phyloP scores from a whole-genome alignment of 2,113 vertebrate genomes.

The Desmodus rotundus region DNA sequence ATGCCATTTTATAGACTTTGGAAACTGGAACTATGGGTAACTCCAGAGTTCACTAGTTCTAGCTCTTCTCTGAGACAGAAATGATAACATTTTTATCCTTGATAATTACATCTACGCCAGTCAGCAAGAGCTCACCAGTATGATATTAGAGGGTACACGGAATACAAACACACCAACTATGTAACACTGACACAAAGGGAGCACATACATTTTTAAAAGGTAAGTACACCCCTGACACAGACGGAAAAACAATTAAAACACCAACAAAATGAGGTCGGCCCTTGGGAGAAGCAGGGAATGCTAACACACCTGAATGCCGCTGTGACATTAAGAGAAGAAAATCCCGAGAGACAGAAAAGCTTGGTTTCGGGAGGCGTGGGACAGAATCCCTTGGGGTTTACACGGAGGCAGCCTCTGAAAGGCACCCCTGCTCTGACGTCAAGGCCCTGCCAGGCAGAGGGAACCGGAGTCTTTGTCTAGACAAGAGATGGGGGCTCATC shows the following conservation, averaged over 20 bases:
- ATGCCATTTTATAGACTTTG: not conserved
- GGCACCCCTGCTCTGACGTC: slow-evolving; percentile 35
- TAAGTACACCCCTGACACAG: slow-evolving; percentile 41
- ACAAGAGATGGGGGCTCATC: slow-evolving; percentile 22
- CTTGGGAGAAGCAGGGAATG: not conserved
- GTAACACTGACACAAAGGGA: slow-evolving; percentile 51
- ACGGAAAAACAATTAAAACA: slow-evolving; percentile 51
- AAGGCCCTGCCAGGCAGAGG: slow-evolving; percentile 35
- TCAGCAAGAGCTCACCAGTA: slow-evolving; percentile 39
- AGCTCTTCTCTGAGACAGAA: slow-evolving; percentile 23
- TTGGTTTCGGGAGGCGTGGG: slow-evolving; percentile 46
- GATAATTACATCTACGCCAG: slow-evolving; percentile 38
- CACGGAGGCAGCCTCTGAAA: slow-evolving; percentile 27
- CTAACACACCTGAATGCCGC: not conserved
- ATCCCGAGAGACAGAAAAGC: not conserved
- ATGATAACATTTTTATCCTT: slow-evolving; percentile 17
- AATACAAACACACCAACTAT: slow-evolving; percentile 35
- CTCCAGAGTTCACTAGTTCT: not conserved
- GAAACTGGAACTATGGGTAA: not conserved
- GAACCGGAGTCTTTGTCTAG: slow-evolving; percentile 45
- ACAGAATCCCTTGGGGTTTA: slow-evolving; percentile 46
- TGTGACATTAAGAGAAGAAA: not conserved
- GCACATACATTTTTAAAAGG: slow-evolving; percentile 48
- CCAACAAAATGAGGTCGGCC: slow-evolving; percentile 65
- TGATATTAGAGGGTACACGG: slow-evolving; percentile 41